Evolutionary conservation across 1,140 invertebrate genomes (phyloP).

Genomic region (Drosophila orosa): DNA sequence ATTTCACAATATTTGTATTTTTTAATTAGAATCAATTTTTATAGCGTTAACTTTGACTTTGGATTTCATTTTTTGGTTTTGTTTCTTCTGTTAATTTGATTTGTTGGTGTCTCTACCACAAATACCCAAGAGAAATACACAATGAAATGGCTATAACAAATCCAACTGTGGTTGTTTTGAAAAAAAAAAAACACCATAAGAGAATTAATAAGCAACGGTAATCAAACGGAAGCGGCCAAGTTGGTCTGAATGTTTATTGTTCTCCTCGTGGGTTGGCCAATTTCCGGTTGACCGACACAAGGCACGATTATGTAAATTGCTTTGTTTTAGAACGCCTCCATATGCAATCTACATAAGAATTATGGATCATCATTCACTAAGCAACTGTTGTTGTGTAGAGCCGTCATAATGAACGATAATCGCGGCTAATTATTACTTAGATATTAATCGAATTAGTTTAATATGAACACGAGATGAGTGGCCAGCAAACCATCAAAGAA

Average conservation of each 20-base stretch:
- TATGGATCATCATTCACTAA: conserved; percentile 40
- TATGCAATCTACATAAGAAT: conserved; percentile 44
- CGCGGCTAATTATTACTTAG: conserved; percentile 14
- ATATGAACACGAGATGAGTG: background rate
- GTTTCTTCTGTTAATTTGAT: conserved; percentile 51
- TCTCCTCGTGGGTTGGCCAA: conserved; percentile 55
- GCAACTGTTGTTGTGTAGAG: conserved; percentile 14
- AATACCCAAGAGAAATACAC: conserved; percentile 15
- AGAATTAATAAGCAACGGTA: conserved; percentile 49
- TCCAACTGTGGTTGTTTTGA: conserved; percentile 10
- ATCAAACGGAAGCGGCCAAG: conserved; percentile 73
- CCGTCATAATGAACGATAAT: conserved; percentile 40
- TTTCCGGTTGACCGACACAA: conserved; percentile 63
- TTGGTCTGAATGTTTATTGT: conserved; percentile 32
- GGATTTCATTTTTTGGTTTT: conserved; percentile 18
- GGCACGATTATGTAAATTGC: conserved; percentile 48
- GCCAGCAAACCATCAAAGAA: background rate
- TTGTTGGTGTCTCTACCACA: conserved; percentile 48
- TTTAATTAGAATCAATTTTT: conserved; percentile 61
- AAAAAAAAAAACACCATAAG: conserved; percentile 18
- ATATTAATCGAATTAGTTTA: conserved; percentile 29
- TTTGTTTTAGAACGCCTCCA: conserved; percentile 28
- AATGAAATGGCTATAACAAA: conserved; percentile 21
- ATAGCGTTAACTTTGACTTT: conserved; percentile 20
- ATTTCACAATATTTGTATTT: conserved; percentile 52